Base-by-base conservation (phyloP, 2,888 invertebrate species). In the Dexiosoma caninum region DNA sequence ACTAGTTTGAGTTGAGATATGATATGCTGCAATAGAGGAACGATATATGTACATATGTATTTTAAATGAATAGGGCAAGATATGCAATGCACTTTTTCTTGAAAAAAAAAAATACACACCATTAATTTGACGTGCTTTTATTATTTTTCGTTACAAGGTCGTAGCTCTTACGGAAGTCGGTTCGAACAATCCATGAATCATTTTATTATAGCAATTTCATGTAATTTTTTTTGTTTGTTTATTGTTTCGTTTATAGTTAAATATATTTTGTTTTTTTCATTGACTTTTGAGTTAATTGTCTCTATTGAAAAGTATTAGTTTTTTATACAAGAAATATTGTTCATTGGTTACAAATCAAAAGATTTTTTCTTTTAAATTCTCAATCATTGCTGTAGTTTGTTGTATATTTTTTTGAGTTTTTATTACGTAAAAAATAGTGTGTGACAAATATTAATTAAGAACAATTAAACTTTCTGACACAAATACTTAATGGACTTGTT, bases 271-370 rank as follows among this genome's bases (percentile, higher is more conserved):
- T 59, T n/a, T 40, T 82, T 75, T 64, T 81, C 82, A 75, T 82
- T 82, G 79, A 82, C 82, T 82, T 83, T 81, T 81, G 82, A 82
- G 83, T 83, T 81, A 83, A 83, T 83, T 83, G 83, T 82, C 79
- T 82, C 79, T 83, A 83, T 83, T 83, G 82, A 81, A 81, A 77
- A 76, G 81, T 79, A 60, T 75, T 42, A 59, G 53, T 79, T 80
- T 75, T 79, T 66, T 19, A 9, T 23, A 44, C n/a, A 21, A 62
- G 12, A 76, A 67, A 57, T 19, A 62, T 62, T 46, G 53, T 46
- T 64, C 30, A 71, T 64, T 71, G 70, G 19, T 71, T 42, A 64
- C 19, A 78, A 71, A 78, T 78, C 42, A 49, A 23, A 14, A 55
- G 46, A 46, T 60, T 42, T 78, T 53, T 35, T 49, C 27, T 27